phyloP scores from a whole-genome alignment of 1,140 invertebrate species.

The Formica selysi region DNA sequence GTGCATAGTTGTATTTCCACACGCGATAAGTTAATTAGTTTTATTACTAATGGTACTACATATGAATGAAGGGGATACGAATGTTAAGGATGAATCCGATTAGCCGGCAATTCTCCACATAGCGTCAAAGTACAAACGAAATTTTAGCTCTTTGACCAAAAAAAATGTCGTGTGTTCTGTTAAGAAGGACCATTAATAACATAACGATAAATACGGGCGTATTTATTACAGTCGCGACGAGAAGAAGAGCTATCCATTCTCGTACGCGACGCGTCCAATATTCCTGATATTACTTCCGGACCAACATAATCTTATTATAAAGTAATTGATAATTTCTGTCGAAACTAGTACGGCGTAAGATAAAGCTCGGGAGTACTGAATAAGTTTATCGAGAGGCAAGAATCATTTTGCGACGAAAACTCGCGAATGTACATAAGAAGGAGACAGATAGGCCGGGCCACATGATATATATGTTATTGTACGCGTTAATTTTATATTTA shows the following conservation, averaged over 20 bases:
- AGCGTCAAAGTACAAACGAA: slow-evolving; percentile 55
- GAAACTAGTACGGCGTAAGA: slow-evolving; percentile 45
- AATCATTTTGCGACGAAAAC: slow-evolving; percentile 28
- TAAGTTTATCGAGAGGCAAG: neutral
- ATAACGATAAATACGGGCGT: slow-evolving; percentile 22
- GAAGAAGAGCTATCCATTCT: slow-evolving; percentile 2
- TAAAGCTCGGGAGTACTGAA: slow-evolving; percentile 36
- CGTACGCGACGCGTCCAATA: slow-evolving; percentile 4
- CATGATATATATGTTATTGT: slow-evolving; percentile 35
- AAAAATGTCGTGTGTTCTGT: slow-evolving; percentile 56
- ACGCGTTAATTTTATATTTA: slow-evolving; percentile 59
- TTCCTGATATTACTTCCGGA: slow-evolving; percentile 54
- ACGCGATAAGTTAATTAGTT: slow-evolving; percentile 21
- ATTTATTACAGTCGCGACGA: slow-evolving; percentile 19
- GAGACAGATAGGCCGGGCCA: slow-evolving; percentile 38
- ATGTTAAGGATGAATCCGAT: slow-evolving; percentile 16
- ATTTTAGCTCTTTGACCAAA: slow-evolving; percentile 60
- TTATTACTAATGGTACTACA: neutral
- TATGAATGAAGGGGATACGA: neutral
- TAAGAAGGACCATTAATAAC: slow-evolving; percentile 58
- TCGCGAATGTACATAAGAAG: slow-evolving; percentile 41
- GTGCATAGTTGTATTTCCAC: slow-evolving; percentile 15
- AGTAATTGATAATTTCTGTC: slow-evolving; percentile 57
- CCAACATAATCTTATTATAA: slow-evolving; percentile 60
- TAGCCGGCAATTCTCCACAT: slow-evolving; percentile 33